Conservation (phyloP, 2,797 vertebrate species). For the Mareca penelope region DNA sequence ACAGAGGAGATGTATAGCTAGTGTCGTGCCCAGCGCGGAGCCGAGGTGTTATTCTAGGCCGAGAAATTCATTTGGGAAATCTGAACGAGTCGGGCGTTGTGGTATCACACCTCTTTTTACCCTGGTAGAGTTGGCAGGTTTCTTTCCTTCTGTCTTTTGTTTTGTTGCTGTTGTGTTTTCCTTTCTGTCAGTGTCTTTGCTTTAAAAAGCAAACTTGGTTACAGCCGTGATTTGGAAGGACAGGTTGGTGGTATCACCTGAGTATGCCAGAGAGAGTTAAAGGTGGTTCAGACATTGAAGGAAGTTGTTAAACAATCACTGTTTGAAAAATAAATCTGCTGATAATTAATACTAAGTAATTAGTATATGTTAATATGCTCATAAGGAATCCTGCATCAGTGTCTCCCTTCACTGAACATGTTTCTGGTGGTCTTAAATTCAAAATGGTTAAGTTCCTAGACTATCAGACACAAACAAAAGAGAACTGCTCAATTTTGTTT, state of each 20-base stretch:
- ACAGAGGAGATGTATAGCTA: not conserved
- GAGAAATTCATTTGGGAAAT: not conserved
- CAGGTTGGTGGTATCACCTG: not conserved
- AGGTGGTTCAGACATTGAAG: not conserved
- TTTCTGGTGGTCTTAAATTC: not conserved
- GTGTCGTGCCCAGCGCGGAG: not conserved
- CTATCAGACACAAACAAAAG: not conserved
- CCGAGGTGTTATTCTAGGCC: accelerated
- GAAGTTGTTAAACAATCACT: not conserved
- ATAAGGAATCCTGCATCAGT: not conserved
- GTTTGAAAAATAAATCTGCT: not conserved
- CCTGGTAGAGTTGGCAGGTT: not conserved
- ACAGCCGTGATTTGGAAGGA: not conserved
- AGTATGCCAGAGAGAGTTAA: not conserved
- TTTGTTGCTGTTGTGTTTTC: accelerated
- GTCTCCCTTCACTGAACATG: not conserved
- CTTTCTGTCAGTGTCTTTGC: not conserved
- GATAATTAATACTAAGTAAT: not conserved
- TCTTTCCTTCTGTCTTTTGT: not conserved
- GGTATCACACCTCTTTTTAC: not conserved
- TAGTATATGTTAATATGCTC: not conserved
- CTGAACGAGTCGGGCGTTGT: not conserved
- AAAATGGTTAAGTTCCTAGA: not conserved
- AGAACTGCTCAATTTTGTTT: not conserved
- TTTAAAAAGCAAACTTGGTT: not conserved